These are phyloP conservation scores for Colletes gigas DNA, from an alignment of 1,140 invertebrate species.

Conservation along the genomic window DNA sequence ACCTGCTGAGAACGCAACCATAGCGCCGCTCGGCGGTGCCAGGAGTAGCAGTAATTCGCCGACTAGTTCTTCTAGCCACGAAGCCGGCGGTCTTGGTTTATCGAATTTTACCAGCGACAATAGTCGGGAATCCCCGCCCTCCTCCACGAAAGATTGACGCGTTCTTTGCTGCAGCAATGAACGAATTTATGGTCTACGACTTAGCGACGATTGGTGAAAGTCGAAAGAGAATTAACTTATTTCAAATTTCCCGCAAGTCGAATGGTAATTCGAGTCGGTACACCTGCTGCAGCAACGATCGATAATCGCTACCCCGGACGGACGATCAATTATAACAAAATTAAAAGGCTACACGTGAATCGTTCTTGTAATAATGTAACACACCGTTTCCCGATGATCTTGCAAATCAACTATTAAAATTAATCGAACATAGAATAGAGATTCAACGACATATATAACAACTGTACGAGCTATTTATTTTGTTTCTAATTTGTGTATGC, in stretches of 20 bases:
- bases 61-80: constrained; percentile 73
- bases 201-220: constrained; percentile 42
- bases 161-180: constrained; percentile 57
- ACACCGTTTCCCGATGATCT: neutral
- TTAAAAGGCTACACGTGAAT: neutral
- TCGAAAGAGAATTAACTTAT: neutral
- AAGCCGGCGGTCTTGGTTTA: constrained; percentile 63
- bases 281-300: constrained; percentile 37
- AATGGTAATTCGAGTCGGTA: neutral
- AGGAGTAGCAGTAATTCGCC: constrained; percentile 81
- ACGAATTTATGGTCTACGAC: constrained; percentile 42
- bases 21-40: constrained; percentile 64
- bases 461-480: constrained; percentile 56
- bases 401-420: constrained; percentile 28
- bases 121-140: constrained; percentile 75
- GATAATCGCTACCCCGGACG: neutral
- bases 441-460: constrained; percentile 36
- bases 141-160: constrained; percentile 74
- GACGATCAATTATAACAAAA: neutral
- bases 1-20: constrained; percentile 81
- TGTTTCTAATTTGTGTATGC: constrained; percentile 4
- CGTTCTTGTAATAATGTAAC: constrained; percentile 13
- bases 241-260: neutral
- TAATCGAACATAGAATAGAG: constrained; percentile 35
- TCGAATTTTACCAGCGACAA: constrained; percentile 74